These are phyloP conservation scores for Cariama cristata DNA, from an alignment of 2,113 vertebrate genomes.

Conservation along the genomic window DNA sequence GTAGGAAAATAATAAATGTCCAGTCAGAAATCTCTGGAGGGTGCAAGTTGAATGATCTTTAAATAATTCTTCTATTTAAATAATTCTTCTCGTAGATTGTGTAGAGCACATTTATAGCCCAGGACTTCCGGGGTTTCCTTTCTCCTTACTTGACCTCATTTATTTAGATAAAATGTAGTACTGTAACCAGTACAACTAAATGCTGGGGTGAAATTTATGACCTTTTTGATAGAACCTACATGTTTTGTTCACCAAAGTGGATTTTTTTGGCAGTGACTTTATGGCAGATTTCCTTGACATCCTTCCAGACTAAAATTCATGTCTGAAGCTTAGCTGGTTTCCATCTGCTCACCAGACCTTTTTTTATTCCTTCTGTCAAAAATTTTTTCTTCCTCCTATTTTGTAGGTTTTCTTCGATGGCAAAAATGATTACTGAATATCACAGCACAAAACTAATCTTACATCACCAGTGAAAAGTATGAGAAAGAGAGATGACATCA, in stretches of 20 bases:
- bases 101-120: background rate
- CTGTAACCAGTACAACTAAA: conserved; percentile 20
- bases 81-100: conserved; percentile 5
- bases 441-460: background rate
- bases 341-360: background rate
- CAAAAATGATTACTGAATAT: background rate
- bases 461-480: background rate
- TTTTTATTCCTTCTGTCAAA: background rate
- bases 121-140: background rate
- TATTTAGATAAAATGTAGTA: background rate
- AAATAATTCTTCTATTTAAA: conserved; percentile 45
- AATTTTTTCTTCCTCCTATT: background rate
- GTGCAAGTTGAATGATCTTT: background rate
- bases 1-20: conserved; percentile 39
- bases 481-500: background rate
- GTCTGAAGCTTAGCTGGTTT: background rate
- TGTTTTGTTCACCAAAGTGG: background rate
- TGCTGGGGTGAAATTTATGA: background rate
- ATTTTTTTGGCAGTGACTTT: background rate
- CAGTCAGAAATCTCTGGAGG: background rate
- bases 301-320: background rate
- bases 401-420: background rate
- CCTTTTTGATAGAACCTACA: background rate
- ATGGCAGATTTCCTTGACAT: background rate
- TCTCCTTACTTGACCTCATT: background rate